These are phyloP conservation scores for Puntigrus tetrazona DNA, from an alignment of 2,113 vertebrate species.

Conservation along the genomic window DNA sequence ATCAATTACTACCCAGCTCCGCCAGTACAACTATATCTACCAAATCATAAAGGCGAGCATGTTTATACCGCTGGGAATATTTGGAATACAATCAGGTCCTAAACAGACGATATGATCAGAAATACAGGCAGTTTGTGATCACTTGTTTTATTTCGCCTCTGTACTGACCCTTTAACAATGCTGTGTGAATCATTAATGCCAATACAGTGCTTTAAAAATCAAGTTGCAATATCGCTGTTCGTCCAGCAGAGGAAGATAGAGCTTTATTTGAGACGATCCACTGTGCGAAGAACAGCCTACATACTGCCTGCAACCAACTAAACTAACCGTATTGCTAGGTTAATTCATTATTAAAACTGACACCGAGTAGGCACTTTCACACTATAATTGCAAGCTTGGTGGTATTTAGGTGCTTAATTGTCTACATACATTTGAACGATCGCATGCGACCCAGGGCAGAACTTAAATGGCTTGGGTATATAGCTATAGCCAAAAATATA, in stretches of 20 bases:
- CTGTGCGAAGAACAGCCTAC: not conserved
- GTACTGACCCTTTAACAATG: not conserved
- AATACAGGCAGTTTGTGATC: too few relatives aligned
- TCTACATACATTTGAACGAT: not conserved
- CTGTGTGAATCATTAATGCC: not conserved
- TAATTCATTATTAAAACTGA: not conserved
- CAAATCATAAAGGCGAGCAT: too few relatives aligned
- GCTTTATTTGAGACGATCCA: not conserved
- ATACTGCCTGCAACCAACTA: not conserved
- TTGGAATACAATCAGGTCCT: too few relatives aligned
- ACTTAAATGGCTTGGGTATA: too few relatives aligned
- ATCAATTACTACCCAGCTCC: too few relatives aligned
- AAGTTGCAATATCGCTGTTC: not conserved
- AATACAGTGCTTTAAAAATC: not conserved
- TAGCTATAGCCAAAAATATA: too few relatives aligned
- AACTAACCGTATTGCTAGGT: not conserved
- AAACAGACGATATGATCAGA: too few relatives aligned
- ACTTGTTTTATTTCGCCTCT: not conserved
- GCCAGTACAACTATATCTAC: too few relatives aligned
- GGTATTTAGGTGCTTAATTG: not conserved
- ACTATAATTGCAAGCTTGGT: not conserved
- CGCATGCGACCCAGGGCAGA: too few relatives aligned
- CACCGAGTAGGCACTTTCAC: not conserved
- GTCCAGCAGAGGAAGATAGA: constrained; percentile 67
- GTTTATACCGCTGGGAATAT: too few relatives aligned